Percentiles rank a stretch among this genome's conserved stretches.
Conservation (phyloP, 2,888 invertebrate species). For the Rosalia funebris region DNA sequence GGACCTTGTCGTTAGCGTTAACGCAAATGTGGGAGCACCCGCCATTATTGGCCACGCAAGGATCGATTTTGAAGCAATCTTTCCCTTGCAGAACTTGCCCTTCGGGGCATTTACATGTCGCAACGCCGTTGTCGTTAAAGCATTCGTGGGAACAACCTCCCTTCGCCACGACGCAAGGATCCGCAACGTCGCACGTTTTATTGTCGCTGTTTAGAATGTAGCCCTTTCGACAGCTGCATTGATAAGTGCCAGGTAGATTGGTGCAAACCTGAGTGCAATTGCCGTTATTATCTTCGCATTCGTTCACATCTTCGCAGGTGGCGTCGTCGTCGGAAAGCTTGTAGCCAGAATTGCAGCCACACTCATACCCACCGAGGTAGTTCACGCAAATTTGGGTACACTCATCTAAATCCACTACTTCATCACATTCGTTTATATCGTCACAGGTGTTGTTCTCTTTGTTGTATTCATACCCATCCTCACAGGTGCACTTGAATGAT, state of each 20-base stretch:
- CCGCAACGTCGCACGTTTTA: slow-evolving; percentile 59
- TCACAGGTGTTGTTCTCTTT: slow-evolving; percentile 64
- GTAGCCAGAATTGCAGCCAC: slow-evolving; percentile 63
- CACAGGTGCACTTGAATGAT: slow-evolving; percentile 70
- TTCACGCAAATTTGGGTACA: slow-evolving; percentile 53
- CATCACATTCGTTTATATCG: slow-evolving; percentile 61
- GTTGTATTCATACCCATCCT: slow-evolving; percentile 66
- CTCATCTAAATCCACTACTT: slow-evolving; percentile 54
- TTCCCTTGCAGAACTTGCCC: slow-evolving; percentile 58
- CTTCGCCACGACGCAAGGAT: slow-evolving; percentile 63
- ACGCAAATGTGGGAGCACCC: slow-evolving; percentile 56
- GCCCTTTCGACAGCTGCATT: slow-evolving; percentile 66
- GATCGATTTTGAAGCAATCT: slow-evolving; percentile 49
- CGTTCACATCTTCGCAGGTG: slow-evolving; percentile 62
- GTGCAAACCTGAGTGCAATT: slow-evolving; percentile 69
- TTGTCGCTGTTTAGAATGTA: slow-evolving; percentile 57
- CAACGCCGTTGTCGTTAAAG: slow-evolving; percentile 58
- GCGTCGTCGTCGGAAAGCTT: slow-evolving; percentile 62
- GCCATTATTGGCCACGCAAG: slow-evolving; percentile 61
- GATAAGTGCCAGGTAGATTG: slow-evolving; percentile 66
- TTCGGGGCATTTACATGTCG: slow-evolving; percentile 65
- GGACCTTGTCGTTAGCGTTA: slow-evolving; percentile 60
- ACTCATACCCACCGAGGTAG: slow-evolving; percentile 59
- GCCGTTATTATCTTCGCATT: slow-evolving; percentile 58
- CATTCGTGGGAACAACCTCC: slow-evolving; percentile 58